phyloP scores from a whole-genome alignment of 1,140 invertebrate species.

The Drosophila punjabiensis region DNA sequence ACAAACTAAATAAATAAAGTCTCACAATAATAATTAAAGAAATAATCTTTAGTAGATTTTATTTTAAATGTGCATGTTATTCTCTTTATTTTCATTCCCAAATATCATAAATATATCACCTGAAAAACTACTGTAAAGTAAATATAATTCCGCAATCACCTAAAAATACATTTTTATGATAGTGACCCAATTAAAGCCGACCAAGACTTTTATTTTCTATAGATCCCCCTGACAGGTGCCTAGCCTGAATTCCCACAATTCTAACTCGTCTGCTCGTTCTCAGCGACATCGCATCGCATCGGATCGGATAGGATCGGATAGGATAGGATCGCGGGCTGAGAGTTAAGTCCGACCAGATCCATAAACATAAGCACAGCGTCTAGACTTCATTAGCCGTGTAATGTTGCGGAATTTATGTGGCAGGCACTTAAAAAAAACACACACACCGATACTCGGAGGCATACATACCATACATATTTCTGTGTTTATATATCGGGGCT shows the following conservation, averaged over 20 bases:
- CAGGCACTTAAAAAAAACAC: conserved; percentile 67
- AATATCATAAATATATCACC: background rate
- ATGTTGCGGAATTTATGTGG: conserved; percentile 80
- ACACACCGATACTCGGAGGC: conserved; percentile 20
- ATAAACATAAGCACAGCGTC: conserved; percentile 54
- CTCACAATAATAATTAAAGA: too few relatives aligned
- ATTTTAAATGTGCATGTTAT: too few relatives aligned
- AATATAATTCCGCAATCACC: background rate
- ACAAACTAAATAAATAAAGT: too few relatives aligned
- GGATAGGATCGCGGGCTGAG: conserved; percentile 1
- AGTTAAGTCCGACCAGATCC: conserved; percentile 39
- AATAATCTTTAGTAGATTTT: too few relatives aligned
- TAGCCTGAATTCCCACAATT: background rate
- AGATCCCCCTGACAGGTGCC: background rate
- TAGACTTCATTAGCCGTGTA: conserved; percentile 80
- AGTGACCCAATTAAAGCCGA: conserved; percentile 5
- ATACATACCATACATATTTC: conserved; percentile 12
- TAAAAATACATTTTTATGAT: conserved; percentile 7
- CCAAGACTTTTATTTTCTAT: conserved; percentile 1
- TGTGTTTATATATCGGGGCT: conserved; percentile 21
- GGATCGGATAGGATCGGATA: background rate
- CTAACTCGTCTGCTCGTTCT: conserved; percentile 6
- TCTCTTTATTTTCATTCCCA: too few relatives aligned
- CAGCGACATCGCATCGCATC: conserved; percentile 8
- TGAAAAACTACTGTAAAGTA: background rate